These are phyloP conservation scores for Nerophis lumbriciformis DNA, from an alignment of 2,113 vertebrate genomes.

Conservation along the genomic window DNA sequence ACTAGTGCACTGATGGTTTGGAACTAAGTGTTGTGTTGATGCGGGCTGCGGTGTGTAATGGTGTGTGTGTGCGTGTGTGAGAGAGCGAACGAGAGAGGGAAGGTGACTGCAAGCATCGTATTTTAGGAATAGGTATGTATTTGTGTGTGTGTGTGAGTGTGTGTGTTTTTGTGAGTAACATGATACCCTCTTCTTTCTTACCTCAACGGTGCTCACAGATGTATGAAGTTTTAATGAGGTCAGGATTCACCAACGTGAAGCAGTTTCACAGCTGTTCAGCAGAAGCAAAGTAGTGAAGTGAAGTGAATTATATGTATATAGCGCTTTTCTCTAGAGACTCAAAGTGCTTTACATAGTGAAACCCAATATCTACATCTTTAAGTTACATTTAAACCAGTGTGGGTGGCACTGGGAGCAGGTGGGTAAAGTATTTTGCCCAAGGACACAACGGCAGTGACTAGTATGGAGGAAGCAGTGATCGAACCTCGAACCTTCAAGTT, in stretches of 20 bases:
- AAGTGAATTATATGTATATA: no score
- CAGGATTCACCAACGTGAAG: constrained; percentile 38
- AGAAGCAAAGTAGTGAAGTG: constrained; percentile 5
- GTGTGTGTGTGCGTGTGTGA: constrained; percentile 28
- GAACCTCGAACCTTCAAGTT: no score
- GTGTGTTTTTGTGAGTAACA: constrained; percentile 26
- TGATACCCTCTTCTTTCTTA: constrained; percentile 51
- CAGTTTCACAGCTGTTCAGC: constrained; percentile 23
- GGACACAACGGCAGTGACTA: no score
- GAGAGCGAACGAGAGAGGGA: constrained; percentile 10
- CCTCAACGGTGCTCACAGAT: constrained; percentile 53
- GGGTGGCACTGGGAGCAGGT: no score
- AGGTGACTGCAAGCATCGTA: constrained; percentile 9
- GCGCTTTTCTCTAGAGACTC: no score
- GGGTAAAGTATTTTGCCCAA: no score
- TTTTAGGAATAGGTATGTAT: constrained; percentile 4
- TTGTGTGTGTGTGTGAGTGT: constrained; percentile 17
- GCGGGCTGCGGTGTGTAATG: constrained; percentile 2
- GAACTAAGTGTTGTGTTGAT: constrained; percentile 27
- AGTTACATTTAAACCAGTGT: no score
- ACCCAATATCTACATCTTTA: no score
- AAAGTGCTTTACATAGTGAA: no score
- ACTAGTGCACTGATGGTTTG: constrained; percentile 36
- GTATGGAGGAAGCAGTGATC: no score
- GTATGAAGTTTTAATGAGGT: constrained; percentile 72